Evolutionary conservation across 2,888 invertebrate genomes (phyloP).

Genomic region (Platerodrilus igneus): DNA sequence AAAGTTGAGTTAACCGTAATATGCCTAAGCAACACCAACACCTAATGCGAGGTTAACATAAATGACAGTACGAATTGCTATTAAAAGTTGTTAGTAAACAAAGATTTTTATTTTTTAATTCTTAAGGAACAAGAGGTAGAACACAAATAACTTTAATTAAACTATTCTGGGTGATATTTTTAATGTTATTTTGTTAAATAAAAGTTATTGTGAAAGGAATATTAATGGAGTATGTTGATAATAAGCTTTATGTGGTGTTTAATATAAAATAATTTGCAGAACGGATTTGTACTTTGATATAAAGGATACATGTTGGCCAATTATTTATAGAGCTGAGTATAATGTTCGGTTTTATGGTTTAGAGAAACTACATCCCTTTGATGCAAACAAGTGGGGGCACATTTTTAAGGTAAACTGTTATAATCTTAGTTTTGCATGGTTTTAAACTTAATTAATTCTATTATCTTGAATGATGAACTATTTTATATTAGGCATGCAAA

Average conservation of each 20-base stretch:
- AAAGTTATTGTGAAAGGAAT: neutral
- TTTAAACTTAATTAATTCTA: slow-evolving; percentile 26
- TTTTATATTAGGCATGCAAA: neutral
- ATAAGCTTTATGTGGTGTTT: slow-evolving; percentile 1
- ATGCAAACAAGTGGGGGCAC: slow-evolving; percentile 81
- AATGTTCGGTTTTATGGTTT: slow-evolving; percentile 77
- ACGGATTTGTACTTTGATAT: slow-evolving; percentile 53
- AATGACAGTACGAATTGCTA: too few species aligned
- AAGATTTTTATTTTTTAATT: too few species aligned
- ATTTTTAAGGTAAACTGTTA: slow-evolving; percentile 50
- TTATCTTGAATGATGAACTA: slow-evolving; percentile 17
- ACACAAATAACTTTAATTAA: too few species aligned
- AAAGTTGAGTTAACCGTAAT: too few species aligned
- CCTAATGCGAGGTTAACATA: too few species aligned
- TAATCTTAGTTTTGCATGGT: slow-evolving; percentile 10
- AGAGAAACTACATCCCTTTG: slow-evolving; percentile 83
- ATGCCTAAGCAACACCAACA: too few species aligned
- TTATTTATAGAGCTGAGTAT: slow-evolving; percentile 73
- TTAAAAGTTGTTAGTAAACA: too few species aligned
- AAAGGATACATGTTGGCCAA: slow-evolving; percentile 63
- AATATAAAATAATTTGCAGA: slow-evolving; percentile 20
- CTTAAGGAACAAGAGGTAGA: too few species aligned
- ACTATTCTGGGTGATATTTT: too few species aligned
- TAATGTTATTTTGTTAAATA: neutral
- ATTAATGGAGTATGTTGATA: slow-evolving; percentile 25